Evolutionary conservation across 1,140 invertebrate genomes (phyloP).

Genomic region (Meloidogyne exigua): DNA sequence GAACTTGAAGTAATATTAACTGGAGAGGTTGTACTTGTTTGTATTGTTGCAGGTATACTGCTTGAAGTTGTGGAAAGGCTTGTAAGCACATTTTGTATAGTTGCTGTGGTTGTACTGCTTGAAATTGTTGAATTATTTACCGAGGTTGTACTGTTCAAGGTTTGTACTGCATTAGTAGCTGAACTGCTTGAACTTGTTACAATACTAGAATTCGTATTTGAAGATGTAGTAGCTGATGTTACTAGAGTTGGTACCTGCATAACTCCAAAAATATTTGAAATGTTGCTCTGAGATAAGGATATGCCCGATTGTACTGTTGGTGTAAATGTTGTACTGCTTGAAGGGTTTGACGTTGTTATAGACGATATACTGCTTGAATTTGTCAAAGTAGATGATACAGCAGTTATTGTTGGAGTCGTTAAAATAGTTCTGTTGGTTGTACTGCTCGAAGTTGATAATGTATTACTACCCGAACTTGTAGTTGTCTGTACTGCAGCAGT

Average conservation of each 20-base stretch:
- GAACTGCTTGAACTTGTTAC: neutral
- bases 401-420: no score
- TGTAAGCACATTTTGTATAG: neutral
- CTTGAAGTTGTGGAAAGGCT: neutral
- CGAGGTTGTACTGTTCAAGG: neutral
- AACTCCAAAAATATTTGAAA: neutral
- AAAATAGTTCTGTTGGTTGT: no score
- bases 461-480: no score
- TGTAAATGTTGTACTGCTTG: neutral
- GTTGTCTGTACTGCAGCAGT: neutral
- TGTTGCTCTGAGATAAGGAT: no score
- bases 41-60: neutral
- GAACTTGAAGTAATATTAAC: neutral
- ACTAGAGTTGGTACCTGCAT: neutral
- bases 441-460: neutral
- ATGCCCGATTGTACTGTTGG: neutral
- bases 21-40: neutral
- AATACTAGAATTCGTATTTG: neutral
- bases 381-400: no score
- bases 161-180: neutral
- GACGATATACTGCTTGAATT: no score
- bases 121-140: constrained; percentile 5
- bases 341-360: no score
- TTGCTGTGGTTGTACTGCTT: neutral
- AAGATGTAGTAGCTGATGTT: neutral